These are phyloP conservation scores for Tupaia chinensis DNA, from an alignment of 2,113 vertebrate species.

Conservation along the genomic window DNA sequence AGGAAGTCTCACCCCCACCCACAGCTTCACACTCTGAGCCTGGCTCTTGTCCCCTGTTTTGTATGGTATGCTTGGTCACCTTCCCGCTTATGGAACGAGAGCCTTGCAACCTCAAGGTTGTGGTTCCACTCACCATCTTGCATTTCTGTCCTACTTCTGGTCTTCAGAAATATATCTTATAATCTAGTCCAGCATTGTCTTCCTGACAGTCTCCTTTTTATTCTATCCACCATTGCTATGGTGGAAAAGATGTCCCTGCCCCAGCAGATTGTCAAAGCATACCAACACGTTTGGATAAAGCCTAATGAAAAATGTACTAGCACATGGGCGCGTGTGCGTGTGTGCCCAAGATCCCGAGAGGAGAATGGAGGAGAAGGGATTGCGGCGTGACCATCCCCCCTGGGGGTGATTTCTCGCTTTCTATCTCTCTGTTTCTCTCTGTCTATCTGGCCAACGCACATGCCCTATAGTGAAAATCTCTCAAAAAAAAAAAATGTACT, in stretches of 20 bases:
- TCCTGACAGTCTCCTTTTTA: background rate
- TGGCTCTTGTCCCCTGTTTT: background rate
- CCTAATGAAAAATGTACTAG: no score
- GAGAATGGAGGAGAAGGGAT: no score
- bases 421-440: no score
- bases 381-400: no score
- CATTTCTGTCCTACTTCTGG: background rate
- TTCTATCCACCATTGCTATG: background rate
- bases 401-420: no score
- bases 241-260: background rate
- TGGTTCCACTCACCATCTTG: background rate
- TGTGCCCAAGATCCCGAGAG: no score
- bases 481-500: background rate
- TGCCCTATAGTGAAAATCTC: no score
- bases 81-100: background rate
- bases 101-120: background rate
- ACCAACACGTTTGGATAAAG: constrained; percentile 19
- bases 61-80: background rate
- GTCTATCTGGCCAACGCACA: no score
- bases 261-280: background rate
- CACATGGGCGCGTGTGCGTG: no score
- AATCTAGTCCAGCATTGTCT: background rate
- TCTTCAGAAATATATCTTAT: constrained; percentile 19
- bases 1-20: background rate
- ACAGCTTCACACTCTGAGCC: background rate